Conservation (phyloP, 2,888 invertebrate species). For the Busseola fusca region DNA sequence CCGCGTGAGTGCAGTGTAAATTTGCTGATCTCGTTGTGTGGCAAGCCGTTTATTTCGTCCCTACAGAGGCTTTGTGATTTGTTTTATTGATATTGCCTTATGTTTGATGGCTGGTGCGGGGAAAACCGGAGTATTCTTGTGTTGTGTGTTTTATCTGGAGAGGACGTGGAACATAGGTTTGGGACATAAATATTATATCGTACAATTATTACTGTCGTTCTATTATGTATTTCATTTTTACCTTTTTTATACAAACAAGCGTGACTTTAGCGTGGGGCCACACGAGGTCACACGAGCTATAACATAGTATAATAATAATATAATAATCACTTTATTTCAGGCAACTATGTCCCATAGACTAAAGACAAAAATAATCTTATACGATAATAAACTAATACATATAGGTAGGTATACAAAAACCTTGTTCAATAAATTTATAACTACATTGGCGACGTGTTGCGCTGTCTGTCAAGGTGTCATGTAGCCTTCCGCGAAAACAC, state of each 20-base stretch:
- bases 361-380: too few relatives aligned
- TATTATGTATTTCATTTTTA: background rate
- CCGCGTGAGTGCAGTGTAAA: constrained; percentile 85
- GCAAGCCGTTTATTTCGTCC: constrained; percentile 79
- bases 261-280: background rate
- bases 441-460: too few relatives aligned
- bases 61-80: constrained; percentile 77
- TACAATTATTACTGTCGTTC: background rate
- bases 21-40: constrained; percentile 84
- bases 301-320: too few relatives aligned
- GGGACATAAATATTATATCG: background rate
- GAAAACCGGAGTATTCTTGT: constrained; percentile 39
- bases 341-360: too few relatives aligned
- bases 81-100: constrained; percentile 74
- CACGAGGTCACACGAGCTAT: too few relatives aligned
- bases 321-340: too few relatives aligned
- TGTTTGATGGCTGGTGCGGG: constrained; percentile 47
- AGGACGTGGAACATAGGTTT: constrained; percentile 5
- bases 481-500: too few relatives aligned
- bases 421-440: too few relatives aligned
- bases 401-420: too few relatives aligned
- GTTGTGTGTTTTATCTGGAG: constrained; percentile 19
- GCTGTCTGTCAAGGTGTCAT: too few relatives aligned
- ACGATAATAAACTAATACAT: too few relatives aligned
- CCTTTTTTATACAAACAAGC: background rate